Percentiles rank a stretch among this genome's conserved stretches.
Conservation (phyloP, 2,113 vertebrate genomes). For the Bothrops jararaca region DNA sequence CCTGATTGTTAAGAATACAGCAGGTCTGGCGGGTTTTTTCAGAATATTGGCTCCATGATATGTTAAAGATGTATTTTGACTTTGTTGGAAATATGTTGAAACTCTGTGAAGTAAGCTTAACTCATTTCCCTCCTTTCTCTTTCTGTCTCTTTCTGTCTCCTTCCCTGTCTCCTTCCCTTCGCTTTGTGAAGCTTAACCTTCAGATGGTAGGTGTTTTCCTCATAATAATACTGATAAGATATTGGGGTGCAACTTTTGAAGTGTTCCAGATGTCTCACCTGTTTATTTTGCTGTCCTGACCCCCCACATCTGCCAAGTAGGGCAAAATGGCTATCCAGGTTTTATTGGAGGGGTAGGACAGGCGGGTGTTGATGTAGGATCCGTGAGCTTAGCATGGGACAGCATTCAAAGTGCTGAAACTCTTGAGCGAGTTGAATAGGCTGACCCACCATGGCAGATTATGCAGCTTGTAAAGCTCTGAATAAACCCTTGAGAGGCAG, state of each 20-base stretch:
- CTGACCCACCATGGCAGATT: not conserved
- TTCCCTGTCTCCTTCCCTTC: not conserved
- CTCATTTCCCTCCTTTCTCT: not conserved
- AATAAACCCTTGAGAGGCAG: not conserved
- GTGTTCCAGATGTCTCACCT: not conserved
- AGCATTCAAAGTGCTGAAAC: not conserved
- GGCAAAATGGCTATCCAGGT: not conserved
- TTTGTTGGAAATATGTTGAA: not conserved
- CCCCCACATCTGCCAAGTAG: not conserved
- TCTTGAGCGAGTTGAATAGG: not conserved
- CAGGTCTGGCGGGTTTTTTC: not conserved
- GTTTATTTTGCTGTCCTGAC: not conserved
- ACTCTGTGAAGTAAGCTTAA: not conserved
- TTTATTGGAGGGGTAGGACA: not conserved
- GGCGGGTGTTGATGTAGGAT: not conserved
- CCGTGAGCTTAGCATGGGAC: not conserved
- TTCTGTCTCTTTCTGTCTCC: not conserved
- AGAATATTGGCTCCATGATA: not conserved
- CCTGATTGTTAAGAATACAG: not conserved
- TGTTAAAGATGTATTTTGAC: not conserved
- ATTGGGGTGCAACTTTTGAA: not conserved
- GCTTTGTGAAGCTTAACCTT: conserved; percentile 15
- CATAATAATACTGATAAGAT: not conserved
- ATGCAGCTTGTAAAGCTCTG: not conserved
- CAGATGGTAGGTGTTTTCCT: not conserved